A percentile compares a stretch with the other conserved stretches of the same genome.
phyloP scores from a whole-genome alignment of 2,888 invertebrate species.

The Hipparchia semele region DNA sequence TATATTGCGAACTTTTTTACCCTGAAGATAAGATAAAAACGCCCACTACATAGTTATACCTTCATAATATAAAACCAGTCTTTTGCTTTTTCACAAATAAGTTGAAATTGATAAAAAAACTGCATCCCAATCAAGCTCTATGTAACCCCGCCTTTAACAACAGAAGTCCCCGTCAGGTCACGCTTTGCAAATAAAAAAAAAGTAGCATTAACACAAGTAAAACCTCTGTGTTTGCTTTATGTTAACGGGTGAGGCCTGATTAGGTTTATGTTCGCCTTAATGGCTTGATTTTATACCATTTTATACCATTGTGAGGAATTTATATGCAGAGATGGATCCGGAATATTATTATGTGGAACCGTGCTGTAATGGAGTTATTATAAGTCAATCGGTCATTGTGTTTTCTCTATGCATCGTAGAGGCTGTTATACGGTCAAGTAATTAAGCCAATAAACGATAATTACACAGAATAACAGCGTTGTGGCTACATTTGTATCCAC shows the following conservation, averaged over 20 bases:
- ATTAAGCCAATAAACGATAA: no score
- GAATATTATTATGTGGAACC: slow-evolving; percentile 6
- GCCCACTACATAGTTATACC: no score
- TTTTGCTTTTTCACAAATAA: no score
- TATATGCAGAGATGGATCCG: slow-evolving; percentile 14
- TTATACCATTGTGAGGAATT: slow-evolving; percentile 27
- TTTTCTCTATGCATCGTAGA: not conserved
- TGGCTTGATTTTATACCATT: slow-evolving; percentile 40
- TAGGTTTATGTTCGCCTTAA: slow-evolving; percentile 43
- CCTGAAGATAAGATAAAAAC: no score
- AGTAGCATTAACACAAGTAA: slow-evolving; percentile 53
- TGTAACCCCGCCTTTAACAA: slow-evolving; percentile 48
- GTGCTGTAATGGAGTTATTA: not conserved
- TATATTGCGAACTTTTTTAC: no score
- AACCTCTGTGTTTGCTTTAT: slow-evolving; percentile 46
- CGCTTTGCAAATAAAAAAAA: slow-evolving; percentile 54
- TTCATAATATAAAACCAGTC: no score
- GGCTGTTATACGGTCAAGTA: no score
- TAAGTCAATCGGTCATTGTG: not conserved
- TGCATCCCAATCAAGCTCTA: slow-evolving; percentile 33
- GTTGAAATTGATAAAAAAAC: not conserved
- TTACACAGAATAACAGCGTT: no score
- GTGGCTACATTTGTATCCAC: no score
- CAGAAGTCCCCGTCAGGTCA: slow-evolving; percentile 61
- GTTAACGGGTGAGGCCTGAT: slow-evolving; percentile 44